phyloP scores from a whole-genome alignment of 2,797 vertebrate genomes.

The Lacerta agilis region DNA sequence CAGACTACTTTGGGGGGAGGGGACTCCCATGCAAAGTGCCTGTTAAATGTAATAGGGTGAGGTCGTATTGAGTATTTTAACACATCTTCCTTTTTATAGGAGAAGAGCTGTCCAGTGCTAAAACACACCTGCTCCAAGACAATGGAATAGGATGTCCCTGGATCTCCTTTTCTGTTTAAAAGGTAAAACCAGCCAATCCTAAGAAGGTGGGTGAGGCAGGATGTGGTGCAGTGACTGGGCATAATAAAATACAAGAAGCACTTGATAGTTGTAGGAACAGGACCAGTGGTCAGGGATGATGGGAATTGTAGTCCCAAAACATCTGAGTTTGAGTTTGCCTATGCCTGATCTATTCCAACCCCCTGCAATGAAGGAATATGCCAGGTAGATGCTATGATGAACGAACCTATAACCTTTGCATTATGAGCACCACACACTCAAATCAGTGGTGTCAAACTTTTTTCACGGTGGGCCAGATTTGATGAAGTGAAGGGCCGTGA shows the following conservation, averaged over 20 bases:
- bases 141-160: neutral
- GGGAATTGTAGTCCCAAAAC: too few relatives aligned
- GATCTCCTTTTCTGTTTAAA: neutral
- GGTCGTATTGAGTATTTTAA: neutral
- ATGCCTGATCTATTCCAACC: too few relatives aligned
- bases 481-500: too few relatives aligned
- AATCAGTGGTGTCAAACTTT: too few relatives aligned
- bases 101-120: neutral
- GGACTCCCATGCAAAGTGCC: neutral
- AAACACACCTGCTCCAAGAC: neutral
- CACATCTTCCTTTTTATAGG: conserved; percentile 30
- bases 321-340: too few relatives aligned
- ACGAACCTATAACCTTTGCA: too few relatives aligned
- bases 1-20: neutral
- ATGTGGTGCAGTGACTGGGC: too few relatives aligned
- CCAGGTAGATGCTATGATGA: too few relatives aligned
- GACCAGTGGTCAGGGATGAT: too few relatives aligned
- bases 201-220: neutral
- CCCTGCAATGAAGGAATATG: too few relatives aligned
- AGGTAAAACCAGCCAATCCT: conserved; percentile 15
- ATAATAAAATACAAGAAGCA: neutral
- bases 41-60: neutral
- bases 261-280: neutral
- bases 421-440: too few relatives aligned
- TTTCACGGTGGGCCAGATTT: too few relatives aligned